Percentiles rank a stretch among this genome's conserved stretches.
phyloP scores from a whole-genome alignment of 2,888 invertebrate genomes.

The Troglohyphantes excavatus region DNA sequence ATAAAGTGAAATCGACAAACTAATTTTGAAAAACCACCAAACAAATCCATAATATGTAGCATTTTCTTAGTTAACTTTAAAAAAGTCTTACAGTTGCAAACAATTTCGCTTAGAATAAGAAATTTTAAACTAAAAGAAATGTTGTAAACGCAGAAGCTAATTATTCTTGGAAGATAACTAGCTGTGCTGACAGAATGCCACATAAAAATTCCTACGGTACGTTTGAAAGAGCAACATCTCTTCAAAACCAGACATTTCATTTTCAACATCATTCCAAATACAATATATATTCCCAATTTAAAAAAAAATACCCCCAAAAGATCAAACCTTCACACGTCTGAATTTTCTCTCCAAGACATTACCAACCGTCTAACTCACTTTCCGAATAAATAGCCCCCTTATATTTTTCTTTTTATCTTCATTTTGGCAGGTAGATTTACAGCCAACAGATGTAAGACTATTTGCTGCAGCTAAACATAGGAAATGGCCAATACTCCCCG shows the following conservation, averaged over 20 bases:
- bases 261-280: background rate
- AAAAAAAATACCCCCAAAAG: background rate
- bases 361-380: background rate
- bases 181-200: background rate
- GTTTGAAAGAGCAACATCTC: background rate
- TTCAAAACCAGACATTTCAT: background rate
- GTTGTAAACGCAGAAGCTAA: background rate
- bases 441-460: constrained; percentile 61
- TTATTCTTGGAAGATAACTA: background rate
- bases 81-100: too few species aligned
- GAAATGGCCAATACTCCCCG: constrained; percentile 44
- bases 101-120: too few species aligned
- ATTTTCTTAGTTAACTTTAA: too few species aligned
- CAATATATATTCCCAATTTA: background rate
- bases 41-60: too few species aligned
- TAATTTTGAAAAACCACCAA: too few species aligned
- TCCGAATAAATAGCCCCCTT: background rate
- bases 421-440: constrained; percentile 51
- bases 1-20: too few species aligned
- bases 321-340: background rate
- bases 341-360: background rate
- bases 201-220: background rate
- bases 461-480: constrained; percentile 59
- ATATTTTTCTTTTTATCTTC: background rate
- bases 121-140: too few species aligned